Evolutionary conservation across 2,888 invertebrate species (phyloP).

Genomic region (Caenorhabditis sp.): DNA sequence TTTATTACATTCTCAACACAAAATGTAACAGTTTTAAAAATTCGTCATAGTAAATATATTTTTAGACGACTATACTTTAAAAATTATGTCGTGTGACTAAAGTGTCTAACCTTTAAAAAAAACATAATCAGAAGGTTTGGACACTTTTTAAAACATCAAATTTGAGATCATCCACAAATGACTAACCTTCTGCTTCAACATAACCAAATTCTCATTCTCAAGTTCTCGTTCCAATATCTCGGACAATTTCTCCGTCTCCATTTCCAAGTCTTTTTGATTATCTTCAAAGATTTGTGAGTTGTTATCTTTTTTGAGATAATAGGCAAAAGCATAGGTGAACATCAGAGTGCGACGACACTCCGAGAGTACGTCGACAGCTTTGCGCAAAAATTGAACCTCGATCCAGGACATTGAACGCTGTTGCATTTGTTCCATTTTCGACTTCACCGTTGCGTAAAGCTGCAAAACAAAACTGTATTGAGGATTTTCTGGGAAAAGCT

Average conservation of each 20-base stretch:
- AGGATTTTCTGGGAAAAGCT: no score
- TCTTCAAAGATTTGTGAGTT: constrained; percentile 96
- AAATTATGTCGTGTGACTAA: no score
- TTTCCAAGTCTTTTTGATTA: constrained; percentile 82
- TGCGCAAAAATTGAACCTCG: constrained; percentile 95
- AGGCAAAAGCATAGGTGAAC: constrained; percentile 99
- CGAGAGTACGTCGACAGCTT: constrained; percentile 78
- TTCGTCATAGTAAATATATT: no score
- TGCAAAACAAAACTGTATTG: constrained; percentile 59
- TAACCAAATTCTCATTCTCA: constrained; percentile 92
- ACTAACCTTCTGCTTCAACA: constrained; percentile 97
- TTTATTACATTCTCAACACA: no score
- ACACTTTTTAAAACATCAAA: background rate
- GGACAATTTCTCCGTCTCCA: constrained; percentile 93
- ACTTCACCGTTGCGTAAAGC: constrained; percentile 91
- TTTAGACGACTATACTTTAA: no score
- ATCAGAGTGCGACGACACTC: constrained; percentile 86
- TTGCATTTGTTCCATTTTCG: constrained; percentile 99
- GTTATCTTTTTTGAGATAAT: constrained; percentile 95
- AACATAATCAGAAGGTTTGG: no score
- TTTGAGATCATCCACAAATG: constrained; percentile 3
- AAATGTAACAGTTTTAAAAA: no score
- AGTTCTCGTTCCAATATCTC: constrained; percentile 98
- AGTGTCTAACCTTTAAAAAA: no score
- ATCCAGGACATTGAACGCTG: constrained; percentile 99